Evolutionary conservation across 1,140 invertebrate genomes (phyloP), one percentile per base, ranked within the genome.

Genomic region (Aphaenogaster rudis): DNA sequence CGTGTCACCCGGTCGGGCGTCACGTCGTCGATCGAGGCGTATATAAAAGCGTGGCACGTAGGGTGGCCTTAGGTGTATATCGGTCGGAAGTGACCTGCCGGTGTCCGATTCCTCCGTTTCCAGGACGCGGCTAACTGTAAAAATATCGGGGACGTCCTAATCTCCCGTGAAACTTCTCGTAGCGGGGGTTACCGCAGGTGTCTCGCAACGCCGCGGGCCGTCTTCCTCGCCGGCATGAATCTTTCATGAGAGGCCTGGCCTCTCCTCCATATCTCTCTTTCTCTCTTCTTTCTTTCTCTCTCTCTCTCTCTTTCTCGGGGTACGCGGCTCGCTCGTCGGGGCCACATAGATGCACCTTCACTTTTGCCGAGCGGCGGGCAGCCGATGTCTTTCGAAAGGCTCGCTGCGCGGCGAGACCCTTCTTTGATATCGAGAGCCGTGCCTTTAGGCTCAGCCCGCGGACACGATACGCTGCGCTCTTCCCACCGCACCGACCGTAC

Each of bases 91-190:
- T 50, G 84, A 86, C 84, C 17, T 63, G 50, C 61, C 8, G 17
- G 9, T 76, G 33, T 33, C 13, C n/a, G 36, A 28, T 7, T 4
- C 13, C 50, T 86, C 64, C 64, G 36, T 64, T 84, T 84, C 61
- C 80, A 84, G 80, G 80, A 48, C 86, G 48, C 61, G 85, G 6
- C 36, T 87, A 87, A 87, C 86, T 87, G 86, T 87, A 87, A 87
- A 87, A 87, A 87, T 87, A 87, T 87, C 80, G 86, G 28, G 86
- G 69, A 84, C 86, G 50, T 84, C 80, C 86, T 87, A 87, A 87
- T 87, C 86, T 76, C 42, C 39, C 39, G 85, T 71, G 77, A 86
- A 67, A 81, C 78, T 36, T 54, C 28, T 50, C 28, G n/a, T 39
- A 9, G n/a, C n/a, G 50, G 39, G 52, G 64, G 48, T 59, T 71